Conservation (phyloP, 2,797 vertebrate species). For the Pteropus rufus region DNA sequence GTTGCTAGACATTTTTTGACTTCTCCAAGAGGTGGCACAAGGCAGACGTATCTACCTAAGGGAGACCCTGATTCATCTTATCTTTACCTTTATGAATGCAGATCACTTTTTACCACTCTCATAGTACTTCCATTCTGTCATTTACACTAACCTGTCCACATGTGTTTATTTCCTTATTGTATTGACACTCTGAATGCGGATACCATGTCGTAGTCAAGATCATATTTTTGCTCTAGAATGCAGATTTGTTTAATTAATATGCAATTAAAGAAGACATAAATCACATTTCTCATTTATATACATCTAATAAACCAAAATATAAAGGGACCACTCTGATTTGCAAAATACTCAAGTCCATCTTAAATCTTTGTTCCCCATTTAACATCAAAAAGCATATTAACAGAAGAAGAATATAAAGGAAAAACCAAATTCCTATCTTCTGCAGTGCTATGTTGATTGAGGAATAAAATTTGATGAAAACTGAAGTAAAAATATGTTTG, state of each 20-base stretch:
- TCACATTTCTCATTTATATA: background rate
- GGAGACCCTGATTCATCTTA: background rate
- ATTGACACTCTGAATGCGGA: background rate
- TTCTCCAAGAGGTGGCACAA: background rate
- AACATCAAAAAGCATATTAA: slow-evolving; percentile 6
- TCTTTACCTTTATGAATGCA: background rate
- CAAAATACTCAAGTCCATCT: background rate
- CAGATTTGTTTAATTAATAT: slow-evolving; percentile 6
- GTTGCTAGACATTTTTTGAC: background rate
- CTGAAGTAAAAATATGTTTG: slow-evolving; percentile 8
- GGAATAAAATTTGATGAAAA: slow-evolving; percentile 26
- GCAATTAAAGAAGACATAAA: background rate
- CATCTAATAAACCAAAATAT: background rate
- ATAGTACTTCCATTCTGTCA: background rate
- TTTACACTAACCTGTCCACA: background rate
- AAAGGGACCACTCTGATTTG: background rate
- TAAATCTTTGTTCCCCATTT: background rate
- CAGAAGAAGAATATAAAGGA: background rate
- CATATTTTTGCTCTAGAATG: background rate
- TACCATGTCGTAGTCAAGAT: background rate
- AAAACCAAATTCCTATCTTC: background rate
- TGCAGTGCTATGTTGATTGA: background rate
- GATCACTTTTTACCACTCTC: background rate
- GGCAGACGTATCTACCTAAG: background rate
- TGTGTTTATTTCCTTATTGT: background rate